Conservation (phyloP, 2,113 vertebrate species). For the Laticauda laticaudata region DNA sequence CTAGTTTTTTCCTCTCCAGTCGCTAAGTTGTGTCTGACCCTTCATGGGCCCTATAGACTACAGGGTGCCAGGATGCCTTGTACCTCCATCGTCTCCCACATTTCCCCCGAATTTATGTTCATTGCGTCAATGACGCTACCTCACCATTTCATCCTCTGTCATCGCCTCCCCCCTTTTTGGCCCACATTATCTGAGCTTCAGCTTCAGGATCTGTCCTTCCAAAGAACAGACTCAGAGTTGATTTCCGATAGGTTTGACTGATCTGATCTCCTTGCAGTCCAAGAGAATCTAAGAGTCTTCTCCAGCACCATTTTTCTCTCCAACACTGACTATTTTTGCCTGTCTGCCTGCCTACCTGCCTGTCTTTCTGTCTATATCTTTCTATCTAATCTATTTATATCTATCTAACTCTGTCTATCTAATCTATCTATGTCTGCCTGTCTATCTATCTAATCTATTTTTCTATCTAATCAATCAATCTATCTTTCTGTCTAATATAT, state of each 20-base stretch:
- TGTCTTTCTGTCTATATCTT: too few species aligned
- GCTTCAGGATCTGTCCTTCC: neutral
- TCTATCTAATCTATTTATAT: too few species aligned
- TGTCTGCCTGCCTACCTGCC: too few species aligned
- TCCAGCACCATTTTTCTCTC: neutral
- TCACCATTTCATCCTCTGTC: neutral
- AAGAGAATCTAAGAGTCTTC: neutral
- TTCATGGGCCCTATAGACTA: neutral
- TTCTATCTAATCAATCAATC: too few species aligned
- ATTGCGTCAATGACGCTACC: fast-evolving
- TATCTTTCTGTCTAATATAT: too few species aligned
- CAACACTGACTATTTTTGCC: neutral
- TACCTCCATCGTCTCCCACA: neutral
- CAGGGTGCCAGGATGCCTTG: neutral
- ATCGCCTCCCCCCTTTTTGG: neutral
- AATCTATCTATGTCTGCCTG: too few species aligned
- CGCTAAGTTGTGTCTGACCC: neutral
- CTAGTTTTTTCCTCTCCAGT: neutral
- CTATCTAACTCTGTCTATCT: too few species aligned
- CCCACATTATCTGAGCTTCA: neutral
- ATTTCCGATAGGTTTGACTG: neutral
- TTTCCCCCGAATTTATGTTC: neutral
- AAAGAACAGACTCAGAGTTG: neutral
- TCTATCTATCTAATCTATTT: too few species aligned
- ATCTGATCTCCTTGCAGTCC: neutral